Conservation (phyloP, 2,888 invertebrate species). For the Xiphydria camelus region DNA sequence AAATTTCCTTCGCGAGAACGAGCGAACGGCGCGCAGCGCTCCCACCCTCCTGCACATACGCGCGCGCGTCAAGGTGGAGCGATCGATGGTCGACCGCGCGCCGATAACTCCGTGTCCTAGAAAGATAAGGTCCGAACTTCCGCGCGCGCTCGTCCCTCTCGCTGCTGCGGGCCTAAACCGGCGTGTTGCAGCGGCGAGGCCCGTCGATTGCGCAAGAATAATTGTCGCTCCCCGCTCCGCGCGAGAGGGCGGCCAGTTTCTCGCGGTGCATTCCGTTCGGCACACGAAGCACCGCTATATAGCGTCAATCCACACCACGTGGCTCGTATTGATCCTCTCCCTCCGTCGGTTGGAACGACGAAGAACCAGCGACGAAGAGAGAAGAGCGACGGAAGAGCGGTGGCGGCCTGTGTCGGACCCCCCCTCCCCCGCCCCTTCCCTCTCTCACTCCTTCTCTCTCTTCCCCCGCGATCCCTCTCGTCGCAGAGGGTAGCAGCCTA, state of each 20-base stretch:
- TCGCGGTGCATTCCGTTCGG: conserved; percentile 11
- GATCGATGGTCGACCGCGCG: conserved; percentile 32
- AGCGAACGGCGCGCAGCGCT: too few species aligned
- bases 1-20: too few species aligned
- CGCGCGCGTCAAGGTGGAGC: too few species aligned
- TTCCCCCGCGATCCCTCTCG: conserved; percentile 26
- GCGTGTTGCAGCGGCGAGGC: conserved; percentile 13
- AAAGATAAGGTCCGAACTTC: conserved; percentile 35
- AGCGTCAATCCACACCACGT: conserved; percentile 53
- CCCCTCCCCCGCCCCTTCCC: conserved; percentile 7
- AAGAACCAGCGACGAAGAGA: conserved; percentile 31
- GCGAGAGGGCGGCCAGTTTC: neutral
- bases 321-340: conserved; percentile 56
- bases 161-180: conserved; percentile 28
- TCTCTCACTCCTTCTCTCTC: conserved; percentile 24
- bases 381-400: conserved; percentile 17
- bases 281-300: conserved; percentile 2
- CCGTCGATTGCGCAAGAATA: too few species aligned
- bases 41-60: too few species aligned
- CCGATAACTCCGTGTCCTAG: conserved; percentile 40
- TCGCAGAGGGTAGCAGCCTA: conserved; percentile 56
- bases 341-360: too few species aligned
- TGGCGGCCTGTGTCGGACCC: conserved; percentile 1
- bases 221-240: too few species aligned
- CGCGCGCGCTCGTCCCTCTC: neutral